Conservation (phyloP, 2,888 invertebrate species). For the Coenonympha glycerion region DNA sequence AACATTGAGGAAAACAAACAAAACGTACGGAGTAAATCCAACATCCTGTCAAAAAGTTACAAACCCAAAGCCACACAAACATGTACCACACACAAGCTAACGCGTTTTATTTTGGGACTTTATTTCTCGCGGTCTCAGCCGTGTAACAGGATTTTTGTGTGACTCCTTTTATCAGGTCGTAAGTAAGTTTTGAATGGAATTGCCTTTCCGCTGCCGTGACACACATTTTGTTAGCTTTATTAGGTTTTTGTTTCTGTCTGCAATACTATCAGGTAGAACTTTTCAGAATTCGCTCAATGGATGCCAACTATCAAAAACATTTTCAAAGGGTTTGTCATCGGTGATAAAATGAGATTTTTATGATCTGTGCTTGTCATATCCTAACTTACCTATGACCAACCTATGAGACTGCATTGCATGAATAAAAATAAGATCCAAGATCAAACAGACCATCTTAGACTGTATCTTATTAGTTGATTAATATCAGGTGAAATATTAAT, state of each 20-base stretch:
- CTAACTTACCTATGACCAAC: no score
- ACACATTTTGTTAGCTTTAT: not conserved
- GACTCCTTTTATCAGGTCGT: slow-evolving; percentile 7
- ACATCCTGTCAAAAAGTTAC: slow-evolving; percentile 28
- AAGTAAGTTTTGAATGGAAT: not conserved
- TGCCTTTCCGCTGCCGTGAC: not conserved
- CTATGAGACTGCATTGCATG: no score
- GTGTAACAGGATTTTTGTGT: slow-evolving; percentile 10
- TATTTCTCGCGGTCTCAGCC: slow-evolving; percentile 11
- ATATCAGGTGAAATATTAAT: no score
- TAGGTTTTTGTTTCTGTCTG: no score
- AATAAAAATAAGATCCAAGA: no score
- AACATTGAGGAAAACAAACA: slow-evolving; percentile 15
- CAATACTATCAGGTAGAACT: no score
- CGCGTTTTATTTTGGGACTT: slow-evolving; percentile 21
- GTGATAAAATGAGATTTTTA: no score
- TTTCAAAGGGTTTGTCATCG: no score
- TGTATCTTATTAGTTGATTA: no score
- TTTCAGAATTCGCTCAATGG: no score
- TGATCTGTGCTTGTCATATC: no score
- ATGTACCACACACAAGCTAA: slow-evolving; percentile 21
- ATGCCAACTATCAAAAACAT: not conserved
- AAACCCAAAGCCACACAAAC: slow-evolving; percentile 24
- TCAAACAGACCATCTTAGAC: no score
- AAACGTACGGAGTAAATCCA: slow-evolving; percentile 14